phyloP scores from a whole-genome alignment of 2,113 vertebrate species.

The Syngnathus scovelli region DNA sequence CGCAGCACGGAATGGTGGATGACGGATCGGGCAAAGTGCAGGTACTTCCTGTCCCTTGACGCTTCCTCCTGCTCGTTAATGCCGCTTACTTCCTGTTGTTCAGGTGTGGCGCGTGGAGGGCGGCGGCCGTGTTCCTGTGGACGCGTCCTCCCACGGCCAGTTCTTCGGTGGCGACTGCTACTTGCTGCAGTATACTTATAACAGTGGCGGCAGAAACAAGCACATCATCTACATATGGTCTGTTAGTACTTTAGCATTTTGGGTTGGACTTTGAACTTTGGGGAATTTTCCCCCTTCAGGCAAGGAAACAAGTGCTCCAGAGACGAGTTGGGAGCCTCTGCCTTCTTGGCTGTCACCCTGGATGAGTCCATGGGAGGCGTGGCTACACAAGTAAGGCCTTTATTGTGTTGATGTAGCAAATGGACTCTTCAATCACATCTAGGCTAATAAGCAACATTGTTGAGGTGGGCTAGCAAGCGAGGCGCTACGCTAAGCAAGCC shows the following conservation, averaged over 20 bases:
- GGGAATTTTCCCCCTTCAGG: constrained; percentile 43
- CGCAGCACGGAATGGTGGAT: constrained; percentile 72
- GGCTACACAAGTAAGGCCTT: constrained; percentile 64
- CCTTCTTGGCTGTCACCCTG: constrained; percentile 62
- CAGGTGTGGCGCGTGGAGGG: constrained; percentile 74
- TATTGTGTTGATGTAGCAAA: not conserved
- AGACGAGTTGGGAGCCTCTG: constrained; percentile 66
- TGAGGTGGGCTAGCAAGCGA: too few species aligned
- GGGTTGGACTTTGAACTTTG: not conserved
- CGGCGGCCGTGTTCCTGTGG: constrained; percentile 47
- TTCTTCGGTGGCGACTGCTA: constrained; percentile 77
- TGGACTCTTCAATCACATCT: too few species aligned
- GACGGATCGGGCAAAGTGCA: constrained; percentile 68
- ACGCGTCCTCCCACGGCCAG: constrained; percentile 59
- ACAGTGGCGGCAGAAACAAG: constrained; percentile 29
- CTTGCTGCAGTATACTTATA: constrained; percentile 70
- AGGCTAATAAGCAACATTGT: too few species aligned
- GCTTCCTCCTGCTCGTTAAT: not conserved
- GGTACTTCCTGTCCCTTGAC: constrained; percentile 21
- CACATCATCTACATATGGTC: constrained; percentile 76
- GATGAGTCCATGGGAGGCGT: constrained; percentile 63
- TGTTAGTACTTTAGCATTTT: constrained; percentile 9
- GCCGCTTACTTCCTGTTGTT: constrained; percentile 10
- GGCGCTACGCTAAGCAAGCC: too few species aligned
- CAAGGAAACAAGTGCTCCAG: constrained; percentile 65